Base-by-base conservation (phyloP, 1,140 invertebrate species). In the Arion vulgaris region DNA sequence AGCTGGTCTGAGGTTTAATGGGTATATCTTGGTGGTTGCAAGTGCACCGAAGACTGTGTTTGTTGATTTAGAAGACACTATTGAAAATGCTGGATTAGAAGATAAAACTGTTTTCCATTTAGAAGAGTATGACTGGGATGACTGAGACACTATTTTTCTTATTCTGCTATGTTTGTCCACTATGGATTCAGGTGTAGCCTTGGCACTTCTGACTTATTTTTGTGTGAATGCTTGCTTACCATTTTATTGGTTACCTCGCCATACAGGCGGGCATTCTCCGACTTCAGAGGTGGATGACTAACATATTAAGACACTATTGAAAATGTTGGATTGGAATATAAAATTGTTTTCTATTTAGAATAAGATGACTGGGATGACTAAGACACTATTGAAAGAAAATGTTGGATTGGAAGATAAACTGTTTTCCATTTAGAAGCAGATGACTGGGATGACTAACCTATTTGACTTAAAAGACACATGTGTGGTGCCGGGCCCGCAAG, bases 51-150 rank as follows among this genome's bases (percentile, higher is more conserved):
- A 78, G 28, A 77, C 38, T 41, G 36, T 73, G 0, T 85, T 73
- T 57, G 62, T n/a, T 32, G 81, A 85, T 32, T 71, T 85, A 26
- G 45, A 73, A 34, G 68, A 80, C 32, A 82, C 80, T 9, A 85
- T 85, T 28, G 77, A 82, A 38, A 57, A 73, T 51, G 80, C 81
- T 15, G 84, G 84, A 0, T 36, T 85, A 38, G 69, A 82, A 71
- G 78, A 78, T 36, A 85, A 83, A 76, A 81, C 72, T 62, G 81
- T 85, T 32, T 45, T 85, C 28, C 84, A 85, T 82, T 71, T 85
- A 39, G 84, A 85, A 36, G 80, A 85, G 28, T 39, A 75, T 36
- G 84, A 82, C 28, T 85, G 53, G 53, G 53, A 57, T 15, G 53
- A 57, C 23, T 57, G 23, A 57, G 19, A 49, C 19, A 49, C 19